Conservation (phyloP, 2,888 invertebrate species). For the Microplitis manilae region DNA sequence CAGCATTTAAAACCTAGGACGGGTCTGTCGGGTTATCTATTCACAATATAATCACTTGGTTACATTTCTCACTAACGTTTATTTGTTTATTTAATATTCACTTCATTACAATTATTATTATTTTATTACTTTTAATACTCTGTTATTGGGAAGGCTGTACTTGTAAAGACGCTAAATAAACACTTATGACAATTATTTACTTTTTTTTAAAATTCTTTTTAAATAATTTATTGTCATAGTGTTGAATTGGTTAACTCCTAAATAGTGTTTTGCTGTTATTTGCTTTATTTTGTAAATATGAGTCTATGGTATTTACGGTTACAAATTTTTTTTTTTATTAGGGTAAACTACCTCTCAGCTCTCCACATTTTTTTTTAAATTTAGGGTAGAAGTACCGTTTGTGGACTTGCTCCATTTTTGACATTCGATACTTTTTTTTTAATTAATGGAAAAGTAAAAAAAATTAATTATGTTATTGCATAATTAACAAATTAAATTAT, state of each 20-base stretch:
- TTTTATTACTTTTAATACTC: conserved; percentile 8
- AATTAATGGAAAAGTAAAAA: too few relatives aligned
- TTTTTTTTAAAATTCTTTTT: neutral
- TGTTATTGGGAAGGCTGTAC: conserved; percentile 22
- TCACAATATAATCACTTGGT: conserved; percentile 21
- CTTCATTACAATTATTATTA: neutral
- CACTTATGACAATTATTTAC: conserved; percentile 45
- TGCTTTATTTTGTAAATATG: conserved; percentile 40
- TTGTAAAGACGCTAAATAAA: conserved; percentile 42
- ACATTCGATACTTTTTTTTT: too few relatives aligned
- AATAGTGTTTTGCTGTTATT: conserved; percentile 59
- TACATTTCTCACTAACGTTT: conserved; percentile 15
- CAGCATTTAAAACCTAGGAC: conserved; percentile 31
- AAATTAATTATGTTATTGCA: too few relatives aligned
- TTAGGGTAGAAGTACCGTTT: too few relatives aligned
- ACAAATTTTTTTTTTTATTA: conserved; percentile 22
- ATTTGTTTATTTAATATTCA: neutral
- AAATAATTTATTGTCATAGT: conserved; percentile 47
- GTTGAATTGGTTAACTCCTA: conserved; percentile 66
- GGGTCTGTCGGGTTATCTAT: neutral
- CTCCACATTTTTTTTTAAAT: too few relatives aligned
- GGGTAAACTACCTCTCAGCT: too few relatives aligned
- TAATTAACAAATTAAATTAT: too few relatives aligned
- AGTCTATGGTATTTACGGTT: conserved; percentile 57
- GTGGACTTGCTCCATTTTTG: too few relatives aligned